These are phyloP conservation scores for Tetrapedia diversipes DNA, from an alignment of 2,888 invertebrate species.

Conservation along the genomic window DNA sequence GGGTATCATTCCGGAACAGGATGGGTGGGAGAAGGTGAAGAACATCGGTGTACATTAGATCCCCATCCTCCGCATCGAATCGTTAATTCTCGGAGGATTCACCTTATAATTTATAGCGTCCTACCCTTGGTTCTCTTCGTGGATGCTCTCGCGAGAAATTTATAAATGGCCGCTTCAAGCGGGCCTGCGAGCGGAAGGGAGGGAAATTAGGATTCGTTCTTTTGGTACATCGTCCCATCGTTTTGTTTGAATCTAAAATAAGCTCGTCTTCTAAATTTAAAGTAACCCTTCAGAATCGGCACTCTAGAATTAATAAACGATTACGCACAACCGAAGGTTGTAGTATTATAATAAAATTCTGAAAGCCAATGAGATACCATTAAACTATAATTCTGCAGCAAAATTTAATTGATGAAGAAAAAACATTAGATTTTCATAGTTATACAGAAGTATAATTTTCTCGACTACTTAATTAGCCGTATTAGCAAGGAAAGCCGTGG, in stretches of 20 bases:
- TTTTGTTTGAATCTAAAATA: no score
- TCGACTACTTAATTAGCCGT: slow-evolving; percentile 37
- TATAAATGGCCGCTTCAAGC: slow-evolving; percentile 6
- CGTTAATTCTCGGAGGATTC: slow-evolving; percentile 36
- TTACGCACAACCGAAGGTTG: no score
- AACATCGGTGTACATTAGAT: slow-evolving; percentile 32
- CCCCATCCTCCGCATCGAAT: slow-evolving; percentile 39
- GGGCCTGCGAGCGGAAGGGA: neutral
- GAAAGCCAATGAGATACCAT: no score
- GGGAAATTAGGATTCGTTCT: slow-evolving; percentile 4
- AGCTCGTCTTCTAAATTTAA: neutral
- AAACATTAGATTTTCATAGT: no score
- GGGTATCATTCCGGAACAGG: slow-evolving; percentile 15
- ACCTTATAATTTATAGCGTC: slow-evolving; percentile 32
- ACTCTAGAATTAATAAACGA: no score
- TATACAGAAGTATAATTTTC: slow-evolving; percentile 31
- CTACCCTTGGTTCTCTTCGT: neutral
- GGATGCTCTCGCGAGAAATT: slow-evolving; percentile 22
- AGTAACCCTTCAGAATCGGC: no score
- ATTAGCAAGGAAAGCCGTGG: slow-evolving; percentile 53
- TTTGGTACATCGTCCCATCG: no score
- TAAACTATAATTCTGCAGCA: neutral
- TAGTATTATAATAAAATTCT: no score
- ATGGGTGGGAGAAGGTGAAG: slow-evolving; percentile 25
- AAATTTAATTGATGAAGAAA: slow-evolving; percentile 7